A percentile compares a stretch with the other conserved stretches of the same genome.
Conservation (phyloP, 2,797 vertebrate species). For the Anisognathus igniventris region DNA sequence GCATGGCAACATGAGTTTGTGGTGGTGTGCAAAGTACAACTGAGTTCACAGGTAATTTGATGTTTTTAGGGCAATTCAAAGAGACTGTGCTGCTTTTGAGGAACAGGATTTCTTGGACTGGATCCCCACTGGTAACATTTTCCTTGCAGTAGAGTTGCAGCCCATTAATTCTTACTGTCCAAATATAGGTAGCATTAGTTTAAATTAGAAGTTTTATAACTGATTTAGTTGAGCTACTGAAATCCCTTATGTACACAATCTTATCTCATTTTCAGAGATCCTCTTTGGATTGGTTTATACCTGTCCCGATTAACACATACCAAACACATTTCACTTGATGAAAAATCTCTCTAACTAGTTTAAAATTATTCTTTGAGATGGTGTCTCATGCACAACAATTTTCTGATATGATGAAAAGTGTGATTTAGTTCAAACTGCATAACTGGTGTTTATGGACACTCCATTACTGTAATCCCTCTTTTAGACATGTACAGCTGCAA, state of each 20-base stretch:
- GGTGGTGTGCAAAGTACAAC: neutral
- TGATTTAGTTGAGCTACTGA: slow-evolving; percentile 49
- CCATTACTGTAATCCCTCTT: neutral
- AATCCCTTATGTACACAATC: slow-evolving; percentile 34
- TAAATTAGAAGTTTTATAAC: slow-evolving; percentile 63
- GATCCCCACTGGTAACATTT: neutral
- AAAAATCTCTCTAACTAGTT: neutral
- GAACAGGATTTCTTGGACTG: slow-evolving; percentile 15
- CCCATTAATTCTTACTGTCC: slow-evolving; percentile 45
- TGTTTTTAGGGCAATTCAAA: neutral
- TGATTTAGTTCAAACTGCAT: slow-evolving; percentile 3
- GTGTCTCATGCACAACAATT: neutral
- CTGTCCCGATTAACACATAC: neutral
- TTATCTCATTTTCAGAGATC: slow-evolving; percentile 51
- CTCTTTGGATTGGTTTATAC: slow-evolving; percentile 37
- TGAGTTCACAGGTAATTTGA: neutral
- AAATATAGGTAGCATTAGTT: slow-evolving; percentile 62
- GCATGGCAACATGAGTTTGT: neutral
- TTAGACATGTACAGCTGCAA: neutral
- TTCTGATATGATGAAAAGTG: slow-evolving; percentile 20
- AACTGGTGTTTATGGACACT: slow-evolving; percentile 3
- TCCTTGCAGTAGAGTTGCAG: neutral
- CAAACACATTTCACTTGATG: slow-evolving; percentile 7
- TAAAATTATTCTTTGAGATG: neutral
- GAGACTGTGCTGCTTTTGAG: slow-evolving; percentile 1